Evolutionary conservation across 2,797 vertebrate species (phyloP).

Genomic region (Threskiornis aethiopicus): DNA sequence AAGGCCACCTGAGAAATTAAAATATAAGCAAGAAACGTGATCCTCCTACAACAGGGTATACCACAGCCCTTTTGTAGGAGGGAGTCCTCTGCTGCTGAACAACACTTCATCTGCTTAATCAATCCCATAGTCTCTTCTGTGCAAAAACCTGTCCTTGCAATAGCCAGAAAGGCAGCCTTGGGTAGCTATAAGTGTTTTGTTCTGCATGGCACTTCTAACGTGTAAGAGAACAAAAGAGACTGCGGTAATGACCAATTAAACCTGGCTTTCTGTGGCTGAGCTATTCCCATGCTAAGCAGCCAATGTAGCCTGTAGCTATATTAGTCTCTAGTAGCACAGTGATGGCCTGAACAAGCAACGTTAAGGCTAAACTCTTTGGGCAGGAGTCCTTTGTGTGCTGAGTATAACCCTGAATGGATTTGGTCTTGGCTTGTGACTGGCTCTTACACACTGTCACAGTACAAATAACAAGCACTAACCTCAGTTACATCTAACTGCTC

Average conservation of each 20-base stretch:
- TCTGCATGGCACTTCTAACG: neutral
- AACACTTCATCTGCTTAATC: neutral
- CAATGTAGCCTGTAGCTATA: neutral
- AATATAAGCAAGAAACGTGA: neutral
- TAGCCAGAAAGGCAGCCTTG: neutral
- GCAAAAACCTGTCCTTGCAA: neutral
- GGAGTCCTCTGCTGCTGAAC: neutral
- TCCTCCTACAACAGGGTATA: neutral
- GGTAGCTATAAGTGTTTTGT: neutral
- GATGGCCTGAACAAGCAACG: neutral
- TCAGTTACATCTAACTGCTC: neutral
- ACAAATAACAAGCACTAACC: neutral
- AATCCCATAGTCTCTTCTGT: neutral
- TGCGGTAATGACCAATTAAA: conserved; percentile 20
- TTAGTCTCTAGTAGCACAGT: neutral
- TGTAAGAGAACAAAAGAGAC: neutral
- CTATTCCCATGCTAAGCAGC: neutral
- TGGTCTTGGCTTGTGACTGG: neutral
- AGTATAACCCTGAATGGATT: neutral
- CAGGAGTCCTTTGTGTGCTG: neutral
- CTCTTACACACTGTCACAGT: neutral
- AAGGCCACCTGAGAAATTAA: neutral
- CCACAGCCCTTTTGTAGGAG: neutral
- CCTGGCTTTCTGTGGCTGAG: neutral
- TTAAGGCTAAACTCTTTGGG: neutral